Evolutionary conservation across 2,797 vertebrate genomes (phyloP).

Genomic region (Tauraco hartlaubi): DNA sequence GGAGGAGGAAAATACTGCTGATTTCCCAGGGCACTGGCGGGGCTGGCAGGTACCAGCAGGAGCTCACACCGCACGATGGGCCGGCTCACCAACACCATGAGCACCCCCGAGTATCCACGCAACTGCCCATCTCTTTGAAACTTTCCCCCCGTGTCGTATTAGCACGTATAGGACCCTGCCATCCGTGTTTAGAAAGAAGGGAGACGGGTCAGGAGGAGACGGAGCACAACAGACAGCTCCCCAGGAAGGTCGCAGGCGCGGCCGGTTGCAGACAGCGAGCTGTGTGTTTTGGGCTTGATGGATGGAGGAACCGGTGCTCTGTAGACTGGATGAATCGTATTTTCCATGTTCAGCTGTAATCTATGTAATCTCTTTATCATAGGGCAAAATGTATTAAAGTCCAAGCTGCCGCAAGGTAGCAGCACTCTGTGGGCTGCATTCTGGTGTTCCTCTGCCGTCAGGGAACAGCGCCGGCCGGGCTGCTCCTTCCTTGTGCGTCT

Average conservation of each 20-base stretch:
- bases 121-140: neutral
- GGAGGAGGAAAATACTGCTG: neutral
- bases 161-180: neutral
- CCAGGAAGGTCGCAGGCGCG: neutral
- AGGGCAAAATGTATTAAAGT: neutral
- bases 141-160: fast-evolving
- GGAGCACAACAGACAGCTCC: neutral
- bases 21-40: fast-evolving
- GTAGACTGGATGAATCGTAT: neutral
- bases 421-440: fast-evolving
- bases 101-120: fast-evolving
- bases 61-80: neutral
- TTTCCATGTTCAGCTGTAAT: neutral
- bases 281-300: neutral
- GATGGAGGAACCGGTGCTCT: neutral
- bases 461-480: fast-evolving
- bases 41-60: neutral
- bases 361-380: slow-evolving; percentile 7
- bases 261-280: fast-evolving
- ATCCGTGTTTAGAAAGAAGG: neutral
- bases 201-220: neutral
- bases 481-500: neutral
- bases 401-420: neutral
- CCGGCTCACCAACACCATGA: fast-evolving
- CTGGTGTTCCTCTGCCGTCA: neutral